Evolutionary conservation across 2,797 vertebrate genomes (phyloP), one percentile per base, ranked within the genome.

Genomic region (Kryptolebias ocellatus): DNA sequence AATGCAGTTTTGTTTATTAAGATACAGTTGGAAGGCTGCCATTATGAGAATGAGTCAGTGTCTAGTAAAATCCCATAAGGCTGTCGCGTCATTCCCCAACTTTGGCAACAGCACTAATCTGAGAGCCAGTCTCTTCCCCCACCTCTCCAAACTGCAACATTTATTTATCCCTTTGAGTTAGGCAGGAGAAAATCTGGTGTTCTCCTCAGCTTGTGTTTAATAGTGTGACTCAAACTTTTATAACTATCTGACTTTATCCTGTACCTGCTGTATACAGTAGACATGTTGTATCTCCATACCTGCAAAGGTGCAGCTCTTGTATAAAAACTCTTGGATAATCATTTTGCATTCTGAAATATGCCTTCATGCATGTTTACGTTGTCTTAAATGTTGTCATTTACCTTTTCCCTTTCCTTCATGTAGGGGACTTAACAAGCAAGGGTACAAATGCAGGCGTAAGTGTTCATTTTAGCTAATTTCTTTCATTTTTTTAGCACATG

Each of bases 401-500:
- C 17, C 34, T 74, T 63, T 44, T 50, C 37, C 54, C 88, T 76
- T 64, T 29, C 37, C 80, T 74, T 34, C 44, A 90, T 90, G 64
- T 83, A 99, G 98, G 98, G 98, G 98, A 2, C 94, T 99, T 80
- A 99, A 99, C 93, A 99, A 99, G 78, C 98, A 99, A 86, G 98
- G 98, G 57, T 99, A 99, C 93, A 98, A 98, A 90, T 99, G 97
- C 92, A 95, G 94, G 84, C 96, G 97, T 99, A 89, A 98, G 97
- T 96, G 29, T 67, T 70, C 84, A 29, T 62, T 27, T 34, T 34
- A 8, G 14, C 17, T 45, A 5, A 4, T 27, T 1, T 27, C 15
- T 76, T 58, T 63, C 10, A 42, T n/a, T 20, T 20, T 9, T 52
- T 51, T 58, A 72, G 4, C 11, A 51, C 47, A 57, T 6, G 7